phyloP scores from a whole-genome alignment of 2,113 vertebrate genomes.

The Cavia aperea region DNA sequence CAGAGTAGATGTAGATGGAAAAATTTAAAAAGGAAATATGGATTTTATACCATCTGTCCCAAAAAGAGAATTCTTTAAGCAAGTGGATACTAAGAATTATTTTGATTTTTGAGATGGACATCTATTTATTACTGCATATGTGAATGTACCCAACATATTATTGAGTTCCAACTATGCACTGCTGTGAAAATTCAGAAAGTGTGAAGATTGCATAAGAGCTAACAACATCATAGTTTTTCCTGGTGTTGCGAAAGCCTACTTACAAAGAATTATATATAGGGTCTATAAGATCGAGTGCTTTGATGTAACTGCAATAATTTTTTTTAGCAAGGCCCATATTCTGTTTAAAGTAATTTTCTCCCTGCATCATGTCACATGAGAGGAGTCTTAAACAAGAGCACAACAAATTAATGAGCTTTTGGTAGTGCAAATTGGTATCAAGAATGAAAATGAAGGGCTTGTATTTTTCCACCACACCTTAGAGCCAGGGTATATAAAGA shows the following conservation, averaged over 20 bases:
- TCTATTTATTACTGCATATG: background rate
- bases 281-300: conserved; percentile 7
- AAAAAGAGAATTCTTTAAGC: background rate
- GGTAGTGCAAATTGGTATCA: conserved; percentile 47
- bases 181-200: background rate
- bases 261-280: background rate
- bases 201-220: background rate
- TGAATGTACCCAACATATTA: background rate
- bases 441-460: conserved; percentile 56
- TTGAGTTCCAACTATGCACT: background rate
- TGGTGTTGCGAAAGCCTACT: background rate
- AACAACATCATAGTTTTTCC: background rate
- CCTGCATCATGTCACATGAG: background rate
- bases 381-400: conserved; percentile 47
- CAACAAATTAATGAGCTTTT: conserved; percentile 60
- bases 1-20: background rate
- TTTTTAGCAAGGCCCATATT: conserved; percentile 21
- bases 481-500: conserved; percentile 50
- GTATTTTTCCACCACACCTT: conserved; percentile 21
- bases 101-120: background rate
- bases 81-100: background rate
- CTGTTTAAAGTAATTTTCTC: conserved; percentile 37
- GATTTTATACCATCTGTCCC: background rate
- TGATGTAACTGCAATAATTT: conserved; percentile 38
- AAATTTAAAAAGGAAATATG: background rate